Base-by-base conservation (phyloP, 2,888 invertebrate genomes). In the Melanostoma scalare region DNA sequence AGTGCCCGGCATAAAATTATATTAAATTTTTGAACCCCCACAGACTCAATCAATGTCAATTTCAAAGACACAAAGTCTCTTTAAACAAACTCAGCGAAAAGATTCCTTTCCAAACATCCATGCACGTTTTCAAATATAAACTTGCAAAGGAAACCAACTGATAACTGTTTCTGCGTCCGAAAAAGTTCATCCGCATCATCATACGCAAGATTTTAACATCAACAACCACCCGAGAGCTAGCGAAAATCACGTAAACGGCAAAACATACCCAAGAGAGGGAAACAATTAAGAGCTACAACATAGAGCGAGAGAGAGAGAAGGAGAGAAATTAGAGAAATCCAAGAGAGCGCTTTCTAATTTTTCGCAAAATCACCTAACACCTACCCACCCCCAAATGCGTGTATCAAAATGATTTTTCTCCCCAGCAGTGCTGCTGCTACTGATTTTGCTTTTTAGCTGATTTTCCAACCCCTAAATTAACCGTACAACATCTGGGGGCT, bases 401-500 rank as follows among this genome's bases (percentile, higher is more conserved):
- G 61, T 65, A 65, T 52, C 52, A 53, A 53, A 44, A 42, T 3
- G 35, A 67, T 44, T 55, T 53, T 33, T 42, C 67, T 42, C 42
- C 67, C 67, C 36, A 20, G 20, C 53, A 67, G 38, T 31, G 46
- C 48, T 3, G 48, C 38, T 50, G 58, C 55, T 69, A 36, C 35
- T 69, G 69, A n/a, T 38, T 30, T 40, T 52, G n/a, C 9, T 69
- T 71, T 65, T 76, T 60, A 81, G 81, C 81, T 76, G 69, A 76
- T 75, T 72, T 52, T 81, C 53, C 76, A 65, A 77, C 81, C 81
- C 81, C 68, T 68, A 63, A 72, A 67, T 20, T 46, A 53, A 55
- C 52, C 65, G 61, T 72, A 69, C 48, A 81, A 81, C 75, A 76
- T 72, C 82, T 73, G 63, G 72, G 79, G 80, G 80, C 80, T 85